Percentiles rank a stretch among this genome's conserved stretches.
Evolutionary conservation across 2,888 invertebrate genomes (phyloP).

Genomic region (Rhamphomyia laevipes): DNA sequence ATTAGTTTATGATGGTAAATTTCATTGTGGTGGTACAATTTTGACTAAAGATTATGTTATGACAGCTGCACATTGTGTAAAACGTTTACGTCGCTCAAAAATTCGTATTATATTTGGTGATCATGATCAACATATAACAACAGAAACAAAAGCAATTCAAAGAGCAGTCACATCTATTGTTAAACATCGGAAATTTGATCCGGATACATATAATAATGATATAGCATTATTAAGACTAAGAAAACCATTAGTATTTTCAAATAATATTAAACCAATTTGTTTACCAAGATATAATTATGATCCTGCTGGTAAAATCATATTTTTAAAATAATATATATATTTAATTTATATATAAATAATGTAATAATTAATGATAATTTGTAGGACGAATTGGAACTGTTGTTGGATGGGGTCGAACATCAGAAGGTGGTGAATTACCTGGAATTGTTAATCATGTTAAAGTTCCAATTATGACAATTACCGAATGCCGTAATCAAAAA

Average conservation of each 20-base stretch:
- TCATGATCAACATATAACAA: slow-evolving; percentile 69
- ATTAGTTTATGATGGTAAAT: slow-evolving; percentile 75
- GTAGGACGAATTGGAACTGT: slow-evolving; percentile 51
- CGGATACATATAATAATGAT: slow-evolving; percentile 77
- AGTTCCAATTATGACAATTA: slow-evolving; percentile 68
- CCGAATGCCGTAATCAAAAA: slow-evolving; percentile 71
- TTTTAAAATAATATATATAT: not conserved
- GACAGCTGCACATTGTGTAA: slow-evolving; percentile 77
- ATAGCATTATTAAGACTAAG: slow-evolving; percentile 66
- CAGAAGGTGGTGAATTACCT: slow-evolving; percentile 70
- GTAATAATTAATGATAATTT: slow-evolving; percentile 10
- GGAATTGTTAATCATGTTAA: slow-evolving; percentile 71
- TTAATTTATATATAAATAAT: not conserved
- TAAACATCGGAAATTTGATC: slow-evolving; percentile 71
- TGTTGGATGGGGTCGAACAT: slow-evolving; percentile 76
- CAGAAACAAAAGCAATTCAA: slow-evolving; percentile 69
- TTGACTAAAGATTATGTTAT: slow-evolving; percentile 73
- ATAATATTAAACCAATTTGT: slow-evolving; percentile 53
- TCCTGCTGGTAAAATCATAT: slow-evolving; percentile 47
- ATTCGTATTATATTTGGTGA: slow-evolving; percentile 74
- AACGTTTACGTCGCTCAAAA: slow-evolving; percentile 63
- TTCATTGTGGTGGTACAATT: slow-evolving; percentile 77
- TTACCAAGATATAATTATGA: slow-evolving; percentile 45
- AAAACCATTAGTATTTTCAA: slow-evolving; percentile 62
- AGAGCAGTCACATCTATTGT: slow-evolving; percentile 67